Evolutionary conservation across 2,888 invertebrate genomes (phyloP).

Genomic region (Meiosimyza decipiens): DNA sequence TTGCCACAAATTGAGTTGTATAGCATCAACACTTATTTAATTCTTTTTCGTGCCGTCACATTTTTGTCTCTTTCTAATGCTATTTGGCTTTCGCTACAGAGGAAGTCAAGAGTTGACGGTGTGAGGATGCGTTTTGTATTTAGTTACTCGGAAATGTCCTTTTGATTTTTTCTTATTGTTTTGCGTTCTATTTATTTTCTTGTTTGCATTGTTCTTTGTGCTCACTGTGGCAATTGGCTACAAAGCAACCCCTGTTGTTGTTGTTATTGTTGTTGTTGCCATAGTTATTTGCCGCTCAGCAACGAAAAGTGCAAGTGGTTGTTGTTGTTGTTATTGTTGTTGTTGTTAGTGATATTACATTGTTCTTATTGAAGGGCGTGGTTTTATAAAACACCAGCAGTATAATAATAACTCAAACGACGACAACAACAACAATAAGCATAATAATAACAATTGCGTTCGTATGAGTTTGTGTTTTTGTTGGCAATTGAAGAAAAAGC

Average conservation of each 20-base stretch:
- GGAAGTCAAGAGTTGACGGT: conserved; percentile 26
- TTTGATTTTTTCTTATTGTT: conserved; percentile 31
- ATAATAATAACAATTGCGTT: conserved; percentile 51
- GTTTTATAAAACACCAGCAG: conserved; percentile 49
- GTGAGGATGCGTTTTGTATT: conserved; percentile 26
- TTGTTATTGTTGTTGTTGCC: conserved; percentile 25
- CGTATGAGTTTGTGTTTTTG: conserved; percentile 34
- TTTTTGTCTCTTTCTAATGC: not conserved
- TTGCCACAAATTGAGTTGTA: conserved; percentile 63
- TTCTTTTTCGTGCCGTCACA: conserved; percentile 21
- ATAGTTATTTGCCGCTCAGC: conserved; percentile 35
- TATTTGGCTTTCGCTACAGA: not conserved
- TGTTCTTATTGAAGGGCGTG: conserved; percentile 48
- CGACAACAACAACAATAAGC: conserved; percentile 43
- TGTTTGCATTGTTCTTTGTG: conserved; percentile 33
- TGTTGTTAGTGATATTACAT: conserved; percentile 38
- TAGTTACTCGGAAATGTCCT: conserved; percentile 32
- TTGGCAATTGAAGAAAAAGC: conserved; percentile 7
- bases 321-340: conserved; percentile 43
- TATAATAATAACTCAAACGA: conserved; percentile 35
- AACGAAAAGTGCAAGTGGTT: conserved; percentile 59
- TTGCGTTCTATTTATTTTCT: conserved; percentile 28
- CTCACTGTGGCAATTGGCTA: conserved; percentile 35
- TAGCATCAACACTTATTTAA: conserved; percentile 50
- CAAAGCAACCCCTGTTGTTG: conserved; percentile 42